phyloP scores from a whole-genome alignment of 2,888 invertebrate genomes.

The Ptilodon capucinus region DNA sequence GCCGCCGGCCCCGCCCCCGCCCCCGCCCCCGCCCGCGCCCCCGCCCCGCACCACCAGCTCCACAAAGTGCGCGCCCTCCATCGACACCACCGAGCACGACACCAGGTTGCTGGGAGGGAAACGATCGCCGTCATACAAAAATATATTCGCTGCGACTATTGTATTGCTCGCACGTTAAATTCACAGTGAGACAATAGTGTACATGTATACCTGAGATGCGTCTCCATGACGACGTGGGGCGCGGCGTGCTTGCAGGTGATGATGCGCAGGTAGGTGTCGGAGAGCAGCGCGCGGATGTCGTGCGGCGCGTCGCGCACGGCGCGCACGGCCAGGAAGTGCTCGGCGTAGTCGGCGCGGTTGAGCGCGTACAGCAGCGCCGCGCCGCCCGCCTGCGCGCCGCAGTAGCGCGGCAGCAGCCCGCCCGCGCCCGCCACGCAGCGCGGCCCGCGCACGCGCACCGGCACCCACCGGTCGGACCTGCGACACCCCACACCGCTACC shows the following conservation, averaged over 20 bases:
- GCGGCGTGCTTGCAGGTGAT: slow-evolving; percentile 82
- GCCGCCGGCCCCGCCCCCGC: slow-evolving; percentile 68
- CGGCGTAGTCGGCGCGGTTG: slow-evolving; percentile 87
- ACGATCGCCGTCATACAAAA: neutral
- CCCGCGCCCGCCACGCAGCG: slow-evolving; percentile 89
- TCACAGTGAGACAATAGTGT: no score
- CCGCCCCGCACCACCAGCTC: slow-evolving; percentile 84
- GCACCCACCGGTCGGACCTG: slow-evolving; percentile 86
- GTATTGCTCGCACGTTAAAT: no score
- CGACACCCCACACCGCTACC: slow-evolving; percentile 18
- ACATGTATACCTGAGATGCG: slow-evolving; percentile 84
- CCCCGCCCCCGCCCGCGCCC: slow-evolving; percentile 61
- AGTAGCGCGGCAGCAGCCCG: slow-evolving; percentile 92
- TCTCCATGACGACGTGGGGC: slow-evolving; percentile 84
- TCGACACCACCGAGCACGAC: slow-evolving; percentile 83
- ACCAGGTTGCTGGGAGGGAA: slow-evolving; percentile 80
- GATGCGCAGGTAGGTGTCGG: slow-evolving; percentile 88
- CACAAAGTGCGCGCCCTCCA: slow-evolving; percentile 85
- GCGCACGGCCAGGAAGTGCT: slow-evolving; percentile 92
- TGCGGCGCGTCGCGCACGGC: slow-evolving; percentile 88
- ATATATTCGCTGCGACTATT: no score
- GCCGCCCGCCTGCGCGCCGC: slow-evolving; percentile 86
- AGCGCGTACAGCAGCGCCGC: slow-evolving; percentile 89
- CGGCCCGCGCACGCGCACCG: slow-evolving; percentile 87
- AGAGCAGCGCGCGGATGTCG: slow-evolving; percentile 91